Base-by-base conservation (phyloP, 2,888 invertebrate species). In the Amphimallon solstitiale region DNA sequence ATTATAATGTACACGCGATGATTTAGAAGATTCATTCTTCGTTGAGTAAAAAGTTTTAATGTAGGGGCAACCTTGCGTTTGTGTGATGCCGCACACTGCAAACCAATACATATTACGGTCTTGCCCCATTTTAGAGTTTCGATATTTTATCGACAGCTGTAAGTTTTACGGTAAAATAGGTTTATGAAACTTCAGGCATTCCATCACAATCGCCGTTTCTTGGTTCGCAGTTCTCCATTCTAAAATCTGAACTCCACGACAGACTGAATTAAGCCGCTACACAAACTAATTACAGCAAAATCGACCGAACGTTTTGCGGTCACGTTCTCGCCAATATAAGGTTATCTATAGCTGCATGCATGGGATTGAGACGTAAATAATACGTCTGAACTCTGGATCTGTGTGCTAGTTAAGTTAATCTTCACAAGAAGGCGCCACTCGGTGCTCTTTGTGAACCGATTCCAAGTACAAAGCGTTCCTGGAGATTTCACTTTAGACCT, bases 231-330 rank as follows among this genome's bases (percentile, higher is more conserved):
- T 29, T 19, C 38, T 12, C 38, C 19, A 14, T 38, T 38, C 35
- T 19, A 15, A 56, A 35, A 19, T n/a, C 38, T 2, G 14, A 37
- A n/a, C 37, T 56, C 43, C 17, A 34, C 29, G 29, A 29, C 29
- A 29, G 29, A 29, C 29, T 29, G 29, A 29, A 29, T 29, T 29
- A 29, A 29, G 29, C 29, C 29, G 29, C 29, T 49, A 29, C 29
- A 52, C 52, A 63, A 54, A 63, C 63, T 63, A 63, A 63, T 63
- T 63, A 63, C 40, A 63, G 14, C 52, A 43, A 52, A 52, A 63
- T 49, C 61, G 61, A 45, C 21, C 19, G 45, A 45, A 45, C 19
- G 45, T 54, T 54, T 17, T 15, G 35, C 46, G 61, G 23, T 61
- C 61, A 61, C 61, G 61, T 59, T 17, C 45, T 14, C 43, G 21